Conservation (phyloP, 2,113 vertebrate species). For the Daphoenositta chrysoptera region DNA sequence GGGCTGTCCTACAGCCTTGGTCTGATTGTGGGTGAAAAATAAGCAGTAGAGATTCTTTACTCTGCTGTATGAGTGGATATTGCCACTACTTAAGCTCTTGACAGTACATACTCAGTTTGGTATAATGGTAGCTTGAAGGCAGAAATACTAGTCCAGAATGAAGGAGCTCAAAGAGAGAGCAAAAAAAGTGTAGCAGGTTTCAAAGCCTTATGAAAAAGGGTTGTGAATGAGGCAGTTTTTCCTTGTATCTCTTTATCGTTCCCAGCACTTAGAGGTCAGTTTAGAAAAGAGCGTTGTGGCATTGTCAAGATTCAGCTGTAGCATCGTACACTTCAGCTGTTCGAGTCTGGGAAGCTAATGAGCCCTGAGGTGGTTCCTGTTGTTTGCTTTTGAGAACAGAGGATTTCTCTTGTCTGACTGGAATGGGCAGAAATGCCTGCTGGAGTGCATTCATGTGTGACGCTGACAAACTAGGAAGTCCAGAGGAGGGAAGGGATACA, state of each 20-base stretch:
- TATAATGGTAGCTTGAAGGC: neutral
- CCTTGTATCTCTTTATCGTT: neutral
- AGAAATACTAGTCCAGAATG: neutral
- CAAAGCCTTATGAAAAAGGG: neutral
- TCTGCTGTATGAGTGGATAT: neutral
- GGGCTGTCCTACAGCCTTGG: neutral
- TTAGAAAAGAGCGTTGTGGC: neutral
- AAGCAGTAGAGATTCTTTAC: neutral
- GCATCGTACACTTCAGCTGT: neutral
- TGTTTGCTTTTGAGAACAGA: neutral
- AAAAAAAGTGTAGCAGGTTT: neutral
- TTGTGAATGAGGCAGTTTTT: neutral
- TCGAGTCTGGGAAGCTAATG: neutral
- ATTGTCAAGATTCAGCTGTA: neutral
- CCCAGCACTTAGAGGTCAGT: neutral
- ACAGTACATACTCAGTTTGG: neutral
- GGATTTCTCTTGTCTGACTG: neutral
- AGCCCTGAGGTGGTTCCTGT: constrained; percentile 16
- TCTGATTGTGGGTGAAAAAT: neutral
- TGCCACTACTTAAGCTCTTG: neutral
- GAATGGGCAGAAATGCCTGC: constrained; percentile 22
- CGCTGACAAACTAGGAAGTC: neutral
- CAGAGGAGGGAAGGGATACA: neutral
- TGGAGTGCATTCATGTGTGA: neutral
- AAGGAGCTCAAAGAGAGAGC: neutral